phyloP scores from a whole-genome alignment of 2,113 vertebrate species.

The Chaetura pelagica region DNA sequence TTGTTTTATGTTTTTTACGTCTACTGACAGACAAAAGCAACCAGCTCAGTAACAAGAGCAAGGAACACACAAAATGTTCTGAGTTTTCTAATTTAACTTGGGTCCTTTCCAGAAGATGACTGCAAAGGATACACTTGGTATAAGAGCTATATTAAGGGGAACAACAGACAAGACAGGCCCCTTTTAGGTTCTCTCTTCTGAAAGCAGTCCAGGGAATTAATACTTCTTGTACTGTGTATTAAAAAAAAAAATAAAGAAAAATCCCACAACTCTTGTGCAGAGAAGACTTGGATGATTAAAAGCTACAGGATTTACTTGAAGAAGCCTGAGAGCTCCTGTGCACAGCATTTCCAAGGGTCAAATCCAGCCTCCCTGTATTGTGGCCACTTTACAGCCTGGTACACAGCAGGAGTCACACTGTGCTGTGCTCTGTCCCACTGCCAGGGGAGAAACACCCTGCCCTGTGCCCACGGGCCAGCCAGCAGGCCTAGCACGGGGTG shows the following conservation, averaged over 20 bases:
- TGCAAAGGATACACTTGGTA: background rate
- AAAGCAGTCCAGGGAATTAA: background rate
- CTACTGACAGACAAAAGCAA: conserved; percentile 1
- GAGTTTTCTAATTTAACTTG: background rate
- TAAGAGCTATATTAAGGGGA: background rate
- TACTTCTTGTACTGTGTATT: background rate
- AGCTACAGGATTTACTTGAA: background rate
- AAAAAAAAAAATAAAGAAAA: background rate
- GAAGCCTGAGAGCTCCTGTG: background rate
- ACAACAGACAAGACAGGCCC: background rate
- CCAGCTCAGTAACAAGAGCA: background rate
- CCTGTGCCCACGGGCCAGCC: background rate
- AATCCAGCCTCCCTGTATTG: background rate
- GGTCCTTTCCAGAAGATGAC: background rate
- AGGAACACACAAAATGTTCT: background rate
- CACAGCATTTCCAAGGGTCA: background rate
- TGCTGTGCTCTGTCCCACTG: background rate
- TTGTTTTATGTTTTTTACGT: background rate
- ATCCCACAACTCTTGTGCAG: background rate
- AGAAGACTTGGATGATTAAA: background rate
- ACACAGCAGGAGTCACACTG: background rate
- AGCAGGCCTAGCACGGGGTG: background rate
- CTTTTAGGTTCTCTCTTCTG: background rate
- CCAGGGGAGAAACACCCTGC: background rate
- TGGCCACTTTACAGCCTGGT: background rate